Base-by-base conservation (phyloP, 2,113 vertebrate genomes). In the Rhagologus leucostigma region DNA sequence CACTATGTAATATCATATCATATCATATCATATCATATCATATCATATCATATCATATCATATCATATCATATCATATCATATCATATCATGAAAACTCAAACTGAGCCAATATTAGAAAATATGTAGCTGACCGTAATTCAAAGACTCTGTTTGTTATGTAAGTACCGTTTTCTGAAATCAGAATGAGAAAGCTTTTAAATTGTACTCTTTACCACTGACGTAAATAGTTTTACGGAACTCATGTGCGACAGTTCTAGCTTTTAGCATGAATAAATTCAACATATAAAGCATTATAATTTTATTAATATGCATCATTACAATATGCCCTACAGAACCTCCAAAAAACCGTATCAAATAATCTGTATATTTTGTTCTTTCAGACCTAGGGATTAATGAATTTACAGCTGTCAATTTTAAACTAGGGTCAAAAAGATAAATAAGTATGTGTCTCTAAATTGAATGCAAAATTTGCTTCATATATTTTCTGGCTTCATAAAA, bases 351-450 rank as follows among this genome's bases (percentile, higher is more conserved):
- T 49, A 64, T 68, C 16, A 78, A 74, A 75, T 41, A 64, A 60
- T 60, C 15, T n/a, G 4, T 60, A 11, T 33, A 9, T 88, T 88
- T 86, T 77, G 3, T 65, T 90, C 26, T 78, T 81, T 88, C 33
- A 64, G 63, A 89, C 26, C 23, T 64, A 44, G 49, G 37, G 35
- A 85, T 76, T 69, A 85, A 80, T 80, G 32, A 35, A 65, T 95
- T 94, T 94, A 44, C 11, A 39, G 30, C 33, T 95, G 30, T 79
- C 15, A 78, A 3, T 91, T 96, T 81, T 93, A 91, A 93, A 88
- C 75, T 87, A 35, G 9, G 5, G 19, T n/a, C 4, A 91, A 81
- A 47, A 79, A 39, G 11, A 67, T 32, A 85, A 92, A 84, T 68
- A 76, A 46, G n/a, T 63, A 39, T 39, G 3, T 44, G 4, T 85